Evolutionary conservation across 2,797 vertebrate genomes (phyloP).

Genomic region (Parauchenoglanis ngamensis): DNA sequence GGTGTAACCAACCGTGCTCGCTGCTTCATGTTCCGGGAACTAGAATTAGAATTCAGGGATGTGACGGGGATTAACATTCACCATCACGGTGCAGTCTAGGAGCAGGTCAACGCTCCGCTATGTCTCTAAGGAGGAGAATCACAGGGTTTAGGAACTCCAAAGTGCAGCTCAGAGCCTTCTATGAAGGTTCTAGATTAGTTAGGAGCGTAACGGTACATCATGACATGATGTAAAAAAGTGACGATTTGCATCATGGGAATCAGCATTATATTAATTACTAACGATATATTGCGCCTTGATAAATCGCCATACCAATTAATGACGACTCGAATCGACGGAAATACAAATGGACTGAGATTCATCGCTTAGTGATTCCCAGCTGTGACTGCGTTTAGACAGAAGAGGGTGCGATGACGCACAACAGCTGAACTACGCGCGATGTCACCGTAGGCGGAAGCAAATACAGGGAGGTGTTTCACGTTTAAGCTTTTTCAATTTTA

Average conservation of each 20-base stretch:
- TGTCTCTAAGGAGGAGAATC: background rate
- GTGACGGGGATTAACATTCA: background rate
- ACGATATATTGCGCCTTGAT: too few relatives aligned
- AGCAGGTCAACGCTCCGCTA: background rate
- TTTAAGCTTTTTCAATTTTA: too few relatives aligned
- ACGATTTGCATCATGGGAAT: background rate
- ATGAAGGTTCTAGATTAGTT: background rate
- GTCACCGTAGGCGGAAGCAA: too few relatives aligned
- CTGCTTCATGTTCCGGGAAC: constrained; percentile 14
- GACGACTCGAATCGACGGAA: too few relatives aligned
- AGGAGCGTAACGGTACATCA: background rate
- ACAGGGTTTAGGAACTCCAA: background rate
- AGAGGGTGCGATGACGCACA: too few relatives aligned
- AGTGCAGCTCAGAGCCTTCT: background rate
- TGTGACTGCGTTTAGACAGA: too few relatives aligned
- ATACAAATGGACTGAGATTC: too few relatives aligned
- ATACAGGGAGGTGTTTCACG: too few relatives aligned
- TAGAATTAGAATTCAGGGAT: constrained; percentile 23
- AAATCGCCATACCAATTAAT: too few relatives aligned
- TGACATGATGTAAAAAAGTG: background rate
- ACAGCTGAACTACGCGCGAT: too few relatives aligned
- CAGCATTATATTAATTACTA: background rate
- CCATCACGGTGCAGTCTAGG: background rate
- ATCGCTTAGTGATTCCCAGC: too few relatives aligned
- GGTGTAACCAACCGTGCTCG: background rate